Percentiles rank a stretch among this genome's conserved stretches.
Conservation (phyloP, 2,797 vertebrate genomes). For the Hydrophis major region DNA sequence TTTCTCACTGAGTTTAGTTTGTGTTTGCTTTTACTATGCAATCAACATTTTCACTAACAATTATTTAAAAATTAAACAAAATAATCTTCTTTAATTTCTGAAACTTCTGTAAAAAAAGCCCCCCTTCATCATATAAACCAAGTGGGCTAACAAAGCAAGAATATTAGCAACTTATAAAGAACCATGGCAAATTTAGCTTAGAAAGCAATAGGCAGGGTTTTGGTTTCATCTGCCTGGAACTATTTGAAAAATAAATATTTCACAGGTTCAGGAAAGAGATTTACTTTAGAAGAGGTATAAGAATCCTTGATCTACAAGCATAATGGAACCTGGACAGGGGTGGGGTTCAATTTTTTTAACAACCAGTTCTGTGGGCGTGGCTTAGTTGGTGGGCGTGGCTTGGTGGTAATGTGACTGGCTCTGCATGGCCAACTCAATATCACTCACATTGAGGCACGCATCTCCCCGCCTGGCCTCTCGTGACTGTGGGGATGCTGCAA, state of each 20-base stretch:
- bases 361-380: too few relatives aligned
- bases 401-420: too few relatives aligned
- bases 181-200: slow-evolving; percentile 5
- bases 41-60: background rate
- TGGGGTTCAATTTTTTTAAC: too few relatives aligned
- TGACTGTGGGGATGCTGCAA: too few relatives aligned
- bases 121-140: slow-evolving; percentile 20
- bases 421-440: too few relatives aligned
- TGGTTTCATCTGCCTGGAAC: background rate
- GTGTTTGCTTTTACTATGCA: background rate
- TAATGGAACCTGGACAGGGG: background rate
- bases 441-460: too few relatives aligned
- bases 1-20: background rate
- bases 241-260: background rate
- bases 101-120: background rate
- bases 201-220: background rate
- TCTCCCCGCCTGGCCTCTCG: too few relatives aligned
- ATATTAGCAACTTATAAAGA: background rate
- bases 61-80: background rate
- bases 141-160: background rate
- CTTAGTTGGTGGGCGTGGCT: too few relatives aligned
- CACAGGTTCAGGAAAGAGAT: background rate
- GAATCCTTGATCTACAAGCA: background rate
- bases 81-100: background rate
- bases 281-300: background rate